These are phyloP conservation scores for Eilema caniola DNA, from an alignment of 2,888 invertebrate genomes.

Conservation along the genomic window DNA sequence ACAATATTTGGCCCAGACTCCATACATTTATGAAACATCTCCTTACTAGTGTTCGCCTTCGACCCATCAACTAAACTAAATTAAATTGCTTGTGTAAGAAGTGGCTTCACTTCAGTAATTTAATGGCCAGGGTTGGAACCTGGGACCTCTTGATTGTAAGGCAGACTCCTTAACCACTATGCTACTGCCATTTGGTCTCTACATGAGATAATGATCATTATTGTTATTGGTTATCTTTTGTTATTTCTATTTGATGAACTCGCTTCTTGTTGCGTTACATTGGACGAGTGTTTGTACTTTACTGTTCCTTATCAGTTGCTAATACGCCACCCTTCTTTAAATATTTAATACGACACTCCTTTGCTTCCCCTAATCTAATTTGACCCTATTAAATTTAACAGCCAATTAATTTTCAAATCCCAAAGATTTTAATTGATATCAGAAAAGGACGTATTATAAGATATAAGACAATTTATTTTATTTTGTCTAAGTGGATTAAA, in stretches of 20 bases:
- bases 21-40: too few species aligned
- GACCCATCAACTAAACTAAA: too few species aligned
- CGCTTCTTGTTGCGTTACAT: background rate
- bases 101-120: too few species aligned
- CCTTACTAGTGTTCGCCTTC: too few species aligned
- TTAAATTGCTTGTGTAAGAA: too few species aligned
- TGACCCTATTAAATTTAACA: constrained; percentile 13
- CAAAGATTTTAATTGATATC: background rate
- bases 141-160: too few species aligned
- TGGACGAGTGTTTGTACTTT: background rate
- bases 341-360: constrained; percentile 13
- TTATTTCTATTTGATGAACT: too few species aligned
- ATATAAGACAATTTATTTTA: background rate
- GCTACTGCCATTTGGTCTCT: too few species aligned
- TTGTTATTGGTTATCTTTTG: background rate
- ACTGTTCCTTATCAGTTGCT: background rate
- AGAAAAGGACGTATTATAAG: constrained; percentile 1
- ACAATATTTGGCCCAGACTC: too few species aligned
- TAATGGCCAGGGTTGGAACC: too few species aligned
- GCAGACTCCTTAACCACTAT: too few species aligned
- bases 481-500: background rate
- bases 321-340: constrained; percentile 8
- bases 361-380: constrained; percentile 6
- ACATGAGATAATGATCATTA: too few species aligned
- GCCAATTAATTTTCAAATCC: constrained; percentile 11